Conservation (phyloP, 2,888 invertebrate species). For the Sympetrum striolatum region DNA sequence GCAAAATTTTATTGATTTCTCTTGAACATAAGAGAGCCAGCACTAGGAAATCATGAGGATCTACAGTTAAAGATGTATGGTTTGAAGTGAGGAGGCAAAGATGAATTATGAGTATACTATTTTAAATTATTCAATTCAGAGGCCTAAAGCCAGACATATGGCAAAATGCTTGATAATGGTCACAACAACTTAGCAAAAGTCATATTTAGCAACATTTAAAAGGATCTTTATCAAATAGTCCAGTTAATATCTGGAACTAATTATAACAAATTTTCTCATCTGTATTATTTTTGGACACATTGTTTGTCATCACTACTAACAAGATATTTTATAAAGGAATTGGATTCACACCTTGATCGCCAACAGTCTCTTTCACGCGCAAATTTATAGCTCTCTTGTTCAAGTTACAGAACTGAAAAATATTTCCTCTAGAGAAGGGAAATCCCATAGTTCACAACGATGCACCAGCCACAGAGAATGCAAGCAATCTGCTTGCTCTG, state of each 20-base stretch:
- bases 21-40: slow-evolving; percentile 35
- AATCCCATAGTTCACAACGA: slow-evolving; percentile 17
- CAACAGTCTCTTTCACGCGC: slow-evolving; percentile 32
- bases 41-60: background rate
- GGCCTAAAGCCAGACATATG: background rate
- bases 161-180: background rate
- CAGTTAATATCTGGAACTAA: background rate
- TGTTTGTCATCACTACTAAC: background rate
- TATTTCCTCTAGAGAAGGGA: background rate
- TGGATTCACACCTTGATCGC: background rate
- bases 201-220: slow-evolving; percentile 1
- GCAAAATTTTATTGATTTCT: slow-evolving; percentile 1
- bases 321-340: background rate
- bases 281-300: slow-evolving; percentile 27
- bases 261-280: slow-evolving; percentile 10
- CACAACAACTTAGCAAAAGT: slow-evolving; percentile 3
- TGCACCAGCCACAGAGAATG: slow-evolving; percentile 33
- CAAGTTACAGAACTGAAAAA: slow-evolving; percentile 28
- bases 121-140: slow-evolving; percentile 5
- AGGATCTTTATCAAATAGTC: slow-evolving; percentile 14
- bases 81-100: background rate
- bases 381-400: slow-evolving; percentile 38
- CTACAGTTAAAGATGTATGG: background rate
- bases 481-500: slow-evolving; percentile 16
- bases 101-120: background rate